Evolutionary conservation across 2,888 invertebrate genomes (phyloP).

Genomic region (Crossocerus cetratus): DNA sequence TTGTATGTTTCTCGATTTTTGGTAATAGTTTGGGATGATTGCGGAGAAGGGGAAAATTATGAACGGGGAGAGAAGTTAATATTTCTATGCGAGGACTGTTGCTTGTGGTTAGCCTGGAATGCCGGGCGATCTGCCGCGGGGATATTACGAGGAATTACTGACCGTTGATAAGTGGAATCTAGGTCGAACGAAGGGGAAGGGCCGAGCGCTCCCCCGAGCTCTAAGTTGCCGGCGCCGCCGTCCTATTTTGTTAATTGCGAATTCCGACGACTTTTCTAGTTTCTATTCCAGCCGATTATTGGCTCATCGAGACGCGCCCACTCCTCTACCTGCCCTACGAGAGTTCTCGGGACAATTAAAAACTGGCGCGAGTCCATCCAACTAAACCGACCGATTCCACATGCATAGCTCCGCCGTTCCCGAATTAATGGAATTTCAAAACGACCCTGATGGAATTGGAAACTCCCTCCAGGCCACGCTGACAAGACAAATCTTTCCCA

Average conservation of each 20-base stretch:
- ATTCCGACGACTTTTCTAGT: conserved; percentile 18
- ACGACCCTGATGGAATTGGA: not conserved
- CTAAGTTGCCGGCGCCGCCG: not conserved
- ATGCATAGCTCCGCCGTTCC: not conserved
- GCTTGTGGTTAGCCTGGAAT: not conserved
- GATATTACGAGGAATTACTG: conserved; percentile 11
- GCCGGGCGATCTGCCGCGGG: conserved; percentile 6
- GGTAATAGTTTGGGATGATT: too few species aligned
- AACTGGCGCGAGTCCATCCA: too few species aligned
- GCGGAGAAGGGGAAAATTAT: too few species aligned
- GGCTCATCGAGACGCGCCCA: too few species aligned
- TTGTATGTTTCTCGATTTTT: too few species aligned
- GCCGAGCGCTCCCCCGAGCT: conserved; percentile 1
- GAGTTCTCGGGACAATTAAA: too few species aligned
- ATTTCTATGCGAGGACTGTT: too few species aligned
- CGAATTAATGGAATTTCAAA: conserved; percentile 31
- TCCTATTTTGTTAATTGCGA: conserved; percentile 26
- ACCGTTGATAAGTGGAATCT: conserved; percentile 31
- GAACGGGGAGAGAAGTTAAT: too few species aligned
- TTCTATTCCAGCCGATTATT: too few species aligned
- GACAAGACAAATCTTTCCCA: too few species aligned
- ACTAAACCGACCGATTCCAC: too few species aligned
- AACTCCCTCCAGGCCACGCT: not conserved
- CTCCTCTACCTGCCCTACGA: too few species aligned
- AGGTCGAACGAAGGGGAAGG: conserved; percentile 24